phyloP scores from a whole-genome alignment of 2,113 vertebrate species.

The Cottus gobio region DNA sequence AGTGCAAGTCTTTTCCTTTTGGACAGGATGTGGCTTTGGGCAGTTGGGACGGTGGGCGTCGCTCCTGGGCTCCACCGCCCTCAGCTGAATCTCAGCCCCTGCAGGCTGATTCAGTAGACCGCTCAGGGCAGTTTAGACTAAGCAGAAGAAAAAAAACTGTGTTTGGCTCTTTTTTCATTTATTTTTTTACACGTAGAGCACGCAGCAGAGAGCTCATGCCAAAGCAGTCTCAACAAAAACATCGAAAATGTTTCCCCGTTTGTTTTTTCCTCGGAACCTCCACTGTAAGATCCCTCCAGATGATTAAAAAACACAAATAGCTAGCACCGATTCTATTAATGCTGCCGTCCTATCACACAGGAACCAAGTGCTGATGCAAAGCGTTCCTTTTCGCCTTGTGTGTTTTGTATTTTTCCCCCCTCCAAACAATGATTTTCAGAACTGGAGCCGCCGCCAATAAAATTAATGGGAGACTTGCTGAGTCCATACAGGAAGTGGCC shows the following conservation, averaged over 20 bases:
- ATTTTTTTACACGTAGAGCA: conserved; percentile 64
- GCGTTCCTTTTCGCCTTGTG: conserved; percentile 66
- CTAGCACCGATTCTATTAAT: conserved; percentile 61
- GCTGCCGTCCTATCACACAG: conserved; percentile 73
- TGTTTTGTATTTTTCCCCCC: conserved; percentile 70
- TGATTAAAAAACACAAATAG: conserved; percentile 71
- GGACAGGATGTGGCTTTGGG: conserved; percentile 83
- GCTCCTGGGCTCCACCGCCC: conserved; percentile 75
- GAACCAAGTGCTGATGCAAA: conserved; percentile 75
- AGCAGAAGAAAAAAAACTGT: conserved; percentile 60
- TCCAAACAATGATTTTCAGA: conserved; percentile 84
- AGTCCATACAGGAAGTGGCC: conserved; percentile 83
- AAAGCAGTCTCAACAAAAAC: conserved; percentile 72
- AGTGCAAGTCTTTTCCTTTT: conserved; percentile 81
- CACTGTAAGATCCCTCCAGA: conserved; percentile 52
- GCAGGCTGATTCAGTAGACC: conserved; percentile 66
- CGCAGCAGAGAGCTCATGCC: conserved; percentile 35
- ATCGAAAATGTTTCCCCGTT: conserved; percentile 51
- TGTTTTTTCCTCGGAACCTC: conserved; percentile 58
- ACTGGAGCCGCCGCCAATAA: conserved; percentile 78
- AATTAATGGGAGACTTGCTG: conserved; percentile 85
- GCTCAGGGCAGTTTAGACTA: conserved; percentile 66
- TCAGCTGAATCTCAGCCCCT: conserved; percentile 66
- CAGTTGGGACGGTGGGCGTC: conserved; percentile 65
- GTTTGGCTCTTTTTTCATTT: conserved; percentile 48